These are phyloP conservation scores for Gryon sp. DNA, from an alignment of 1,140 invertebrate genomes.

Conservation along the genomic window DNA sequence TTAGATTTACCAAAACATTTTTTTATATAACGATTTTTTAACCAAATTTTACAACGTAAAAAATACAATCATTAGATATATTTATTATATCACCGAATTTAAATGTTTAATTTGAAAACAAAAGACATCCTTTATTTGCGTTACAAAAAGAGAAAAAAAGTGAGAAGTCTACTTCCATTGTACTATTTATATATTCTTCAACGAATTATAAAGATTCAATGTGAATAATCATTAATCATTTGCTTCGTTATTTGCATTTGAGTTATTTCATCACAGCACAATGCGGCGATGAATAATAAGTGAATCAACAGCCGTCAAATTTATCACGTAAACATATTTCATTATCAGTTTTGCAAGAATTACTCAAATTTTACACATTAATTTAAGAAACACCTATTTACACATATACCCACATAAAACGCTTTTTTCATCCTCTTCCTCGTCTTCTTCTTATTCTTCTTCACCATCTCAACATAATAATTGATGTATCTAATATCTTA, in stretches of 20 bases:
- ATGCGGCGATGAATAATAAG: slow-evolving; percentile 39
- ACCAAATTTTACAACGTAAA: too few relatives aligned
- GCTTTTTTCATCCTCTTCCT: too few relatives aligned
- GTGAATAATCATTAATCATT: slow-evolving; percentile 41
- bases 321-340: slow-evolving; percentile 30
- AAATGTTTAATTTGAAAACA: slow-evolving; percentile 2
- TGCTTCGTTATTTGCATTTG: slow-evolving; percentile 10
- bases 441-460: neutral
- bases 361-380: slow-evolving; percentile 5
- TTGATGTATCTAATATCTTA: slow-evolving; percentile 13
- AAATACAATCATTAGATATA: neutral
- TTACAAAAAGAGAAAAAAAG: too few relatives aligned
- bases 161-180: too few relatives aligned
- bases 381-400: neutral
- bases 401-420: neutral
- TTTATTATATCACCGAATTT: too few relatives aligned
- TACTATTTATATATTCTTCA: slow-evolving; percentile 19
- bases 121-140: neutral
- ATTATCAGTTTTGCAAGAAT: slow-evolving; percentile 43
- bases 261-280: slow-evolving; percentile 29
- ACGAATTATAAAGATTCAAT: slow-evolving; percentile 35
- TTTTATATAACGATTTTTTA: too few relatives aligned
- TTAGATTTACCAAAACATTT: neutral
- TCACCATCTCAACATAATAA: neutral
- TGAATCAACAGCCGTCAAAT: slow-evolving; percentile 38